phyloP scores from a whole-genome alignment of 2,888 invertebrate species.

The Oxyteleia sp. region DNA sequence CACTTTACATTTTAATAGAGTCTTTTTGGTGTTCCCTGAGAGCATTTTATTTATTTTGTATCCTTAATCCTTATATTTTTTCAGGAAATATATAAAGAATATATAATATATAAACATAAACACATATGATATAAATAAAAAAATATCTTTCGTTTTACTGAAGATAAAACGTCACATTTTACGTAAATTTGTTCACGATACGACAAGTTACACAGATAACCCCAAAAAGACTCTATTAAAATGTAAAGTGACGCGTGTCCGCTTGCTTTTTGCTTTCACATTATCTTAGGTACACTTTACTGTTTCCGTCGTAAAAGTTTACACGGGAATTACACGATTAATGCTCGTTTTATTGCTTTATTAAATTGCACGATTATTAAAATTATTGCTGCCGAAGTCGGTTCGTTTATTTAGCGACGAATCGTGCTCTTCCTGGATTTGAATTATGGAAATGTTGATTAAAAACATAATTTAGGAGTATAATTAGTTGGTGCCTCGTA shows the following conservation, averaged over 20 bases:
- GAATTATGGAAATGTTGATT: conserved; percentile 52
- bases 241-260: conserved; percentile 17
- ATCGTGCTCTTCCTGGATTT: not conserved
- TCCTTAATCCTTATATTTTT: no score
- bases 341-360: conserved; percentile 12
- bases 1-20: no score
- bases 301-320: conserved; percentile 26
- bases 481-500: conserved; percentile 42
- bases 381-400: not conserved
- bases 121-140: no score
- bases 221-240: conserved; percentile 24
- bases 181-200: no score
- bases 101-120: no score
- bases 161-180: no score
- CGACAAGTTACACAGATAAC: conserved; percentile 7
- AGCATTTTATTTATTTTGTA: no score
- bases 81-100: no score
- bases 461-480: conserved; percentile 46
- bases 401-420: not conserved
- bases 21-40: no score
- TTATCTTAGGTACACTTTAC: conserved; percentile 39
- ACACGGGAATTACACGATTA: conserved; percentile 8
- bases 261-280: conserved; percentile 17
- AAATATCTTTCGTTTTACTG: no score
- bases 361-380: conserved; percentile 30